A percentile compares a stretch with the other conserved stretches of the same genome.
phyloP scores from a whole-genome alignment of 92 coral and sea anemone genomes.

The Phenganax marumi region DNA sequence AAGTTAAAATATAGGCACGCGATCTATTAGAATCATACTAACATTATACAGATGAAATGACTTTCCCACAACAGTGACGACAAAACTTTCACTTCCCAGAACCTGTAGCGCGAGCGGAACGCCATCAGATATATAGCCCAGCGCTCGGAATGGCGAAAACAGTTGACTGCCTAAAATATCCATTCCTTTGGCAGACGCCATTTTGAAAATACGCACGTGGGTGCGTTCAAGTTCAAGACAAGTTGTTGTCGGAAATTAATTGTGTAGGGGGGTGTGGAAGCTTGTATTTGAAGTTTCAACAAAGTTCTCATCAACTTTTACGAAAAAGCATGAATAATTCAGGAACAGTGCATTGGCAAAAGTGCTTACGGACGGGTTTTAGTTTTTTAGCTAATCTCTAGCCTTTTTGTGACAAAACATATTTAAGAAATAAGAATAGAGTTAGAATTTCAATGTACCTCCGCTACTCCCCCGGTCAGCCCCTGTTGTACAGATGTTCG shows the following conservation, averaged over 20 bases:
- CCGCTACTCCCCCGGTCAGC: background rate
- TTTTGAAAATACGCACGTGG: constrained; percentile 53
- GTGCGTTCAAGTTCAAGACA: background rate
- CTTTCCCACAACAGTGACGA: constrained; percentile 87
- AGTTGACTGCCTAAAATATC: constrained; percentile 73
- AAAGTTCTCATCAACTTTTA: background rate
- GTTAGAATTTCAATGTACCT: too few relatives aligned
- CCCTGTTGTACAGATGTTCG: background rate
- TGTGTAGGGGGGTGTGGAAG: background rate
- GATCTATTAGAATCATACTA: constrained; percentile 25
- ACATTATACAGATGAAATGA: constrained; percentile 93
- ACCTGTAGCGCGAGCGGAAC: constrained; percentile 87
- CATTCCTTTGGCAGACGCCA: constrained; percentile 66
- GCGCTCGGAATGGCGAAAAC: constrained; percentile 89
- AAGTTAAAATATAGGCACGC: background rate
- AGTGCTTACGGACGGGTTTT: too few relatives aligned
- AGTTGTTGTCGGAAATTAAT: too few relatives aligned
- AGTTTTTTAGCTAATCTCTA: too few relatives aligned
- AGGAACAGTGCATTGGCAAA: too few relatives aligned
- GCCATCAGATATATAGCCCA: constrained; percentile 85
- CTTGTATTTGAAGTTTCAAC: background rate
- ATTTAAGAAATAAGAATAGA: too few relatives aligned
- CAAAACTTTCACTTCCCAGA: constrained; percentile 76
- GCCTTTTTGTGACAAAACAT: too few relatives aligned
- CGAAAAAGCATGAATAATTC: too few relatives aligned